Evolutionary conservation across 2,888 invertebrate genomes (phyloP).

Genomic region (Dicyrtoma fusca): DNA sequence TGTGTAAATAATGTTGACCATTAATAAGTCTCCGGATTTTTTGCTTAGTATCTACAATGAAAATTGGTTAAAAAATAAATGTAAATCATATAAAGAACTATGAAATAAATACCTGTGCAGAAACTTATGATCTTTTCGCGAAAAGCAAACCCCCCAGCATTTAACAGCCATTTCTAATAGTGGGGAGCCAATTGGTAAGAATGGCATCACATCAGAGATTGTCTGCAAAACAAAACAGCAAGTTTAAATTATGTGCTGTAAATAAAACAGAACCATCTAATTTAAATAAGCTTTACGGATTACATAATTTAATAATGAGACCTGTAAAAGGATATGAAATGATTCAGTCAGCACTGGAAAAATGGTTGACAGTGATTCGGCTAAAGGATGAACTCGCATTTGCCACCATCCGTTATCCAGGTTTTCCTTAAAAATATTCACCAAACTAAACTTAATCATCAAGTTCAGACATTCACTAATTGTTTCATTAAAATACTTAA

Average conservation of each 20-base stretch:
- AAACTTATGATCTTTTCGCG: slow-evolving; percentile 86
- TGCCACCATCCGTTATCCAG: slow-evolving; percentile 57
- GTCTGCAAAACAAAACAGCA: slow-evolving; percentile 68
- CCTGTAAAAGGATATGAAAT: slow-evolving; percentile 82
- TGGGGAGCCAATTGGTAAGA: slow-evolving; percentile 83
- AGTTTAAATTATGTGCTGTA: too few relatives aligned
- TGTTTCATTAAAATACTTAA: too few relatives aligned
- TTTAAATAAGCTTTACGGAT: neutral
- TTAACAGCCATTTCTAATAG: slow-evolving; percentile 88
- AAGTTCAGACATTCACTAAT: too few relatives aligned
- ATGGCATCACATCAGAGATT: slow-evolving; percentile 86
- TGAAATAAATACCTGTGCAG: slow-evolving; percentile 66
- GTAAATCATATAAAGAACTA: neutral
- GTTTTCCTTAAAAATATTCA: slow-evolving; percentile 43
- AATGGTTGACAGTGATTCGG: slow-evolving; percentile 53
- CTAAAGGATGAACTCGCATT: slow-evolving; percentile 53
- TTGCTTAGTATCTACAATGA: neutral
- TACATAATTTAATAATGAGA: slow-evolving; percentile 59
- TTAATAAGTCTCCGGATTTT: slow-evolving; percentile 9
- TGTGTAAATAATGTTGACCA: slow-evolving; percentile 58
- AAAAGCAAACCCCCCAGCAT: slow-evolving; percentile 90
- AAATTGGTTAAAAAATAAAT: neutral
- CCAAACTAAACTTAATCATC: too few relatives aligned
- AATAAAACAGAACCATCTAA: neutral
- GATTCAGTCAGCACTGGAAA: slow-evolving; percentile 66